A percentile compares a stretch with the other conserved stretches of the same genome.
phyloP scores from a whole-genome alignment of 2,888 invertebrate genomes.

The Polyommatus icarus region DNA sequence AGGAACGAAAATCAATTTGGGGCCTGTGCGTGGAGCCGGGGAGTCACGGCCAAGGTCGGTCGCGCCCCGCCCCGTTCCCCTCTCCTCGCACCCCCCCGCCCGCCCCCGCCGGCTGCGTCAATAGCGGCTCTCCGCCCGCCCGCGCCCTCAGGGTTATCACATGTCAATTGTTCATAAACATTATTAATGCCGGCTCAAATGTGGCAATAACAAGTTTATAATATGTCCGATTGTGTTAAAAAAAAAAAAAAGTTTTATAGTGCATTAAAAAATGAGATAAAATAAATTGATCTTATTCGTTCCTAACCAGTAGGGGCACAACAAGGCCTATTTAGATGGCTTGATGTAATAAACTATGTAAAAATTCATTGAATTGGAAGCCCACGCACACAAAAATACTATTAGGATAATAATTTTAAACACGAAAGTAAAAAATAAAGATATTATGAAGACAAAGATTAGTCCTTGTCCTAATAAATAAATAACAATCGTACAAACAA shows the following conservation, averaged over 20 bases:
- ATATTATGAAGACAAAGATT: no score
- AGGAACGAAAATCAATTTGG: conserved; percentile 65
- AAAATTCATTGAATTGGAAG: no score
- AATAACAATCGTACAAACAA: neutral
- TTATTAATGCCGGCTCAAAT: conserved; percentile 11
- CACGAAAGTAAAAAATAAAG: neutral
- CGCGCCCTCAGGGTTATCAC: conserved; percentile 37
- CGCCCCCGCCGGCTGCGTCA: conserved; percentile 48
- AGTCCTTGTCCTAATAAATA: neutral
- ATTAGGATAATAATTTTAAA: neutral
- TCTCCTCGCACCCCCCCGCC: conserved; percentile 44
- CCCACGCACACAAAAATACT: neutral
- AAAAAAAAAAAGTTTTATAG: neutral
- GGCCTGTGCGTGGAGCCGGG: conserved; percentile 57
- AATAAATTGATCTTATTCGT: neutral
- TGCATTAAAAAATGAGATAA: neutral
- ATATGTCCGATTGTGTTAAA: neutral
- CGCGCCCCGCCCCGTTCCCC: conserved; percentile 42
- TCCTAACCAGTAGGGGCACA: neutral
- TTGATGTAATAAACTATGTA: no score
- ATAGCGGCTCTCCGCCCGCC: conserved; percentile 37
- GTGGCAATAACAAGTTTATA: conserved; percentile 2
- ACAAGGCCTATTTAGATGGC: neutral
- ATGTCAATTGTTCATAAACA: conserved; percentile 13
- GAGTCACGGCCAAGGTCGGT: conserved; percentile 79